Evolutionary conservation across 1,140 invertebrate species (phyloP).

Genomic region (Dysdera silvatica): DNA sequence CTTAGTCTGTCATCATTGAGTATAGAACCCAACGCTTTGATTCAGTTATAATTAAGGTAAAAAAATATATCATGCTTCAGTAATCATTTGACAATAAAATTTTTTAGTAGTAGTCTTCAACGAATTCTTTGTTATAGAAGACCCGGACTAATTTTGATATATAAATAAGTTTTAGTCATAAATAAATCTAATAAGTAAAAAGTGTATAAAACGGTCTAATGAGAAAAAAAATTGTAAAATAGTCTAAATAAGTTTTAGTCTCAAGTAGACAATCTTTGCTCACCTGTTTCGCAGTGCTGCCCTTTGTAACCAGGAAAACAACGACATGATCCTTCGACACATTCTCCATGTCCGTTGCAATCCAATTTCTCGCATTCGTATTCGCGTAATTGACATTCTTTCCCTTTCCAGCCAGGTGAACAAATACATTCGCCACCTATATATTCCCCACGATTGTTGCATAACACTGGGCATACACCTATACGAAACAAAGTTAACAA

Average conservation of each 20-base stretch:
- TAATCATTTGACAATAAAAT: no score
- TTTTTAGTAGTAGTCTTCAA: no score
- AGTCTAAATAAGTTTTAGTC: neutral
- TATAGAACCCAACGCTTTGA: no score
- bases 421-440: conserved; percentile 91
- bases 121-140: no score
- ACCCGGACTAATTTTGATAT: no score
- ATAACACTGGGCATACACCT: conserved; percentile 91
- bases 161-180: no score
- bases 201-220: no score
- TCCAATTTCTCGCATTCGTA: conserved; percentile 83
- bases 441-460: conserved; percentile 91
- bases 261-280: neutral
- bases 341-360: conserved; percentile 83
- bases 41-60: no score
- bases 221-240: neutral
- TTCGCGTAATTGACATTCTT: conserved; percentile 88
- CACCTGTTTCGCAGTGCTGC: conserved; percentile 56
- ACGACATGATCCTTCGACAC: conserved; percentile 75
- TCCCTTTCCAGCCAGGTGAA: conserved; percentile 91
- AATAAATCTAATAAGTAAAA: no score
- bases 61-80: no score
- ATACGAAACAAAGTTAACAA: conserved; percentile 39
- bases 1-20: no score
- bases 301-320: conserved; percentile 87